A percentile compares a stretch with the other conserved stretches of the same genome.
These are phyloP conservation scores for Zaprionus nigranus DNA, from an alignment of 1,140 invertebrate species.

Conservation along the genomic window DNA sequence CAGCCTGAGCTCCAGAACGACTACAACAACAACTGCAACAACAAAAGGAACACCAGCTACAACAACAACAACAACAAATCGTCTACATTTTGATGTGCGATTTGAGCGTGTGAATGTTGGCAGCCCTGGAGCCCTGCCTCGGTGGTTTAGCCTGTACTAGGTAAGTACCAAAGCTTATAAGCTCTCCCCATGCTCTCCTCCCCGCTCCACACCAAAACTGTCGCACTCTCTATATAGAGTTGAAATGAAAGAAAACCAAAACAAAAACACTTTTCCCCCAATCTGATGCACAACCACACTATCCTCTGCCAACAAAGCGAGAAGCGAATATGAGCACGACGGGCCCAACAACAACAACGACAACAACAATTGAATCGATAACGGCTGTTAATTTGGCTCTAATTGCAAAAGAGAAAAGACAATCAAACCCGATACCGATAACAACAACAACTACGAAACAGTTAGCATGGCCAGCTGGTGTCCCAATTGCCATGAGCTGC, in stretches of 20 bases:
- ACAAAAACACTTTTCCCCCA: constrained; percentile 34
- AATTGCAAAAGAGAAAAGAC: constrained; percentile 42
- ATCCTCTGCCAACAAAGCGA: constrained; percentile 3
- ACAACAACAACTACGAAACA: constrained; percentile 31
- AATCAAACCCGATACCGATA: constrained; percentile 12
- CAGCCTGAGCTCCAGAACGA: neutral
- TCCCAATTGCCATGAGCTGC: constrained; percentile 80
- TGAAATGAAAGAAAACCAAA: neutral
- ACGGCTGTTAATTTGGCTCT: constrained; percentile 41
- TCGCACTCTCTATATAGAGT: neutral
- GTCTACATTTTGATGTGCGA: constrained; percentile 77
- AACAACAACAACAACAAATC: constrained; percentile 56
- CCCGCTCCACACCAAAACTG: neutral
- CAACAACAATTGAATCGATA: constrained; percentile 32
- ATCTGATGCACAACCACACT: constrained; percentile 32
- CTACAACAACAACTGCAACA: constrained; percentile 4
- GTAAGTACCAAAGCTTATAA: constrained; percentile 50
- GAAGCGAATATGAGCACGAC: constrained; percentile 70
- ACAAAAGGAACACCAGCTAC: constrained; percentile 16
- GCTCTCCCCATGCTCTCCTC: neutral
- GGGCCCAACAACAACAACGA: constrained; percentile 27
- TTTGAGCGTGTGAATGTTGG: constrained; percentile 84
- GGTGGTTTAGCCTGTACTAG: constrained; percentile 85
- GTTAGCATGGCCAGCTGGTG: constrained; percentile 80
- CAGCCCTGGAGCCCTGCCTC: constrained; percentile 85